phyloP scores from a whole-genome alignment of 2,888 invertebrate genomes.

The Drosophila macrospina region DNA sequence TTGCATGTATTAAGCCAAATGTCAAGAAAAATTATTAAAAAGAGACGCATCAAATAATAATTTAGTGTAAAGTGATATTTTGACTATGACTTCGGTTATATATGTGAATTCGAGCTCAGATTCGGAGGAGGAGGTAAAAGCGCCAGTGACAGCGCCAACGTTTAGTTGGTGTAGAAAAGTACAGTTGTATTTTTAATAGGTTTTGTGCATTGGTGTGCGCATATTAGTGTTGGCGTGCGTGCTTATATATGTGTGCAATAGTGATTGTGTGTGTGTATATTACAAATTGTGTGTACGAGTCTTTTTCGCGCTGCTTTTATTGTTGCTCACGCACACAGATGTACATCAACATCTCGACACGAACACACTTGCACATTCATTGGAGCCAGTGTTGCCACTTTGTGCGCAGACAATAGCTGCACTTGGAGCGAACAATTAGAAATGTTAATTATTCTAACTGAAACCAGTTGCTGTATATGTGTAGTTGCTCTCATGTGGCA shows the following conservation, averaged over 20 bases:
- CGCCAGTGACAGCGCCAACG: slow-evolving; percentile 35
- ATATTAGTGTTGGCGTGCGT: slow-evolving; percentile 48
- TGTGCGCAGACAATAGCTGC: slow-evolving; percentile 44
- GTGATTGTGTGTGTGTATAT: slow-evolving; percentile 44
- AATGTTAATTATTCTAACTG: slow-evolving; percentile 56
- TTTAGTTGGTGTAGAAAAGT: slow-evolving; percentile 67
- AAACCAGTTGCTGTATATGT: slow-evolving; percentile 34
- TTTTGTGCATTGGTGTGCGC: slow-evolving; percentile 53
- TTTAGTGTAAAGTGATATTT: slow-evolving; percentile 37
- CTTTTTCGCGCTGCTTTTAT: slow-evolving; percentile 72
- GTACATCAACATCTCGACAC: slow-evolving; percentile 26
- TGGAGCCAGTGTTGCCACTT: slow-evolving; percentile 55
- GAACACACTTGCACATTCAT: slow-evolving; percentile 33
- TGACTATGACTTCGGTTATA: slow-evolving; percentile 82
- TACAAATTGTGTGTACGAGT: slow-evolving; percentile 57
- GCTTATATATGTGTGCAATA: slow-evolving; percentile 27
- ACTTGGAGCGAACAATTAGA: slow-evolving; percentile 50
- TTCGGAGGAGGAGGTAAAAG: slow-evolving; percentile 85
- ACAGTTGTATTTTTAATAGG: slow-evolving; percentile 73
- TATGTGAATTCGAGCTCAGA: slow-evolving; percentile 84
- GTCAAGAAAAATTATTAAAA: slow-evolving; percentile 51
- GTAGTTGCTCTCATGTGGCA: slow-evolving; percentile 10
- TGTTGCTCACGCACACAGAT: slow-evolving; percentile 42
- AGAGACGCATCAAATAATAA: slow-evolving; percentile 45
- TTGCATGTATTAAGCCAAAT: slow-evolving; percentile 52